Conservation (phyloP, 2,797 vertebrate species). For the Hozukius guyotensis region DNA sequence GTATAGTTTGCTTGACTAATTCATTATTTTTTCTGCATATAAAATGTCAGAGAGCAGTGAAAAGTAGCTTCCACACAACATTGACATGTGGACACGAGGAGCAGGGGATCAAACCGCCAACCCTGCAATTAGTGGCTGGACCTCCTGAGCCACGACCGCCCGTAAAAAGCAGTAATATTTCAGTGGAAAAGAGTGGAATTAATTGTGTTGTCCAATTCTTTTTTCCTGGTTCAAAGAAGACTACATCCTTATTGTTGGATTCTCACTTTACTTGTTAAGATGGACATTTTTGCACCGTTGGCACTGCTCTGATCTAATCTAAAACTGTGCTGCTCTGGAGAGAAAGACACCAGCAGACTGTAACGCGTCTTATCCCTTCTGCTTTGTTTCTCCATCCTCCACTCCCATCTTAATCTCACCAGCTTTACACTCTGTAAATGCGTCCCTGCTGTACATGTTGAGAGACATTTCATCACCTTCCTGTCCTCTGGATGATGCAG, state of each 20-base stretch:
- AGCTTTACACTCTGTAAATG: conserved; percentile 20
- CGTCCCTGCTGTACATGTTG: background rate
- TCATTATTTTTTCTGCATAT: background rate
- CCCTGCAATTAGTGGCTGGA: background rate
- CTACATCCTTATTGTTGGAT: background rate
- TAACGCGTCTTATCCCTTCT: conserved; percentile 16
- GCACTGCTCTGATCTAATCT: conserved; percentile 6
- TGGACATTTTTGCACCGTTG: background rate
- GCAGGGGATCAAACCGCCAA: background rate
- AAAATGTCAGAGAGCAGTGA: background rate
- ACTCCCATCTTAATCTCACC: conserved; percentile 18
- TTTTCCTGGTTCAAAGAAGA: background rate
- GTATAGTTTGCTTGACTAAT: background rate
- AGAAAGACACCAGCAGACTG: conserved; percentile 9
- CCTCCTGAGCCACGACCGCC: background rate
- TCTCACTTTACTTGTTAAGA: background rate
- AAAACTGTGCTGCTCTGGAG: conserved; percentile 7
- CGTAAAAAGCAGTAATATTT: background rate
- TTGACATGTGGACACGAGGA: background rate
- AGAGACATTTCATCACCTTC: conserved; percentile 29
- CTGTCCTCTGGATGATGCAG: conserved; percentile 26
- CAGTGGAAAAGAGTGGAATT: background rate
- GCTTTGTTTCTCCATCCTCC: conserved; percentile 30
- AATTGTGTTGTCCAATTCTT: background rate
- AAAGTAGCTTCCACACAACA: background rate